Percentiles rank a stretch among this genome's conserved stretches.
Conservation (phyloP, 2,888 invertebrate species). For the Dusona sp. region DNA sequence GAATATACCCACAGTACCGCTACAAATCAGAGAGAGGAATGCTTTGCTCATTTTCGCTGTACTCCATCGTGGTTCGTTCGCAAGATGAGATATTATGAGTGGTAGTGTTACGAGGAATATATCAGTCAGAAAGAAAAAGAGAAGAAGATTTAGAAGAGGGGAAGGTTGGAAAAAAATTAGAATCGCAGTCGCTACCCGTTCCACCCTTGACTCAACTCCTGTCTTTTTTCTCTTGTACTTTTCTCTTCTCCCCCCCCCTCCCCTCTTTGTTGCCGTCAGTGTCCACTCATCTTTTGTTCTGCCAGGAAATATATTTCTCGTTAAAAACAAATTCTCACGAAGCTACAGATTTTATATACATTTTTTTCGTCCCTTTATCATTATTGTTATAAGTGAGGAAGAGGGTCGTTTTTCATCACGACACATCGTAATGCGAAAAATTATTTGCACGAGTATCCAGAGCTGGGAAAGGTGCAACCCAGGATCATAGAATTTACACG, state of each 20-base stretch:
- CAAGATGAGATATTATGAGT: slow-evolving; percentile 25
- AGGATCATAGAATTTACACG: slow-evolving; percentile 59
- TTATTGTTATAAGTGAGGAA: slow-evolving; percentile 37
- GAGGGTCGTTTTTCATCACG: slow-evolving; percentile 45
- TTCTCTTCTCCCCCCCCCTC: not conserved
- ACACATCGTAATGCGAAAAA: slow-evolving; percentile 40
- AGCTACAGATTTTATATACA: slow-evolving; percentile 9
- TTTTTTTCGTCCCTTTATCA: slow-evolving; percentile 33
- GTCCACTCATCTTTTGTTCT: slow-evolving; percentile 56
- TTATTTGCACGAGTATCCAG: slow-evolving; percentile 35
- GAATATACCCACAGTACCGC: slow-evolving; percentile 38
- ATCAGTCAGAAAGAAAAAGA: slow-evolving; percentile 26
- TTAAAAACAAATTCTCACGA: slow-evolving; percentile 58
- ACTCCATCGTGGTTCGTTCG: slow-evolving; percentile 47
- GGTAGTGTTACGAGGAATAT: slow-evolving; percentile 34
- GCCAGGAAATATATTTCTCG: slow-evolving; percentile 64
- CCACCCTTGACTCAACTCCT: slow-evolving; percentile 47
- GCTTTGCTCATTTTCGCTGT: slow-evolving; percentile 69
- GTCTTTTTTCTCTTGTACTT: slow-evolving; percentile 25
- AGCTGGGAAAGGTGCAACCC: slow-evolving; percentile 14
- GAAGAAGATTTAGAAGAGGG: slow-evolving; percentile 31
- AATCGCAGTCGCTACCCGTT: slow-evolving; percentile 63
- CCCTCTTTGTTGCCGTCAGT: not conserved
- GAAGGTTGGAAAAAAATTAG: slow-evolving; percentile 63
- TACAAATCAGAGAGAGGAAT: slow-evolving; percentile 12